Conservation (phyloP, 2,113 vertebrate species). For the Irena cyanogastra region DNA sequence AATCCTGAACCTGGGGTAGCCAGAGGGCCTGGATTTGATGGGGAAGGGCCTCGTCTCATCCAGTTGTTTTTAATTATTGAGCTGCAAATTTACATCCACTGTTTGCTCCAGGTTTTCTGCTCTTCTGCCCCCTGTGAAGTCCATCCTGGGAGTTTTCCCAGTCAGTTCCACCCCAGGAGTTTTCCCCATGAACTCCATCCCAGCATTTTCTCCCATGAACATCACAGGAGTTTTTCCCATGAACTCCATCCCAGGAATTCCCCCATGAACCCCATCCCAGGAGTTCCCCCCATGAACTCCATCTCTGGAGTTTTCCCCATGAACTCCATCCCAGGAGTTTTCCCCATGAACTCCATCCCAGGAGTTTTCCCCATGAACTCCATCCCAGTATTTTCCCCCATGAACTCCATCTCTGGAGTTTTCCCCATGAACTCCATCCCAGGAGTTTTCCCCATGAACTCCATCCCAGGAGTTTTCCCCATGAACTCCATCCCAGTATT, state of each 20-base stretch:
- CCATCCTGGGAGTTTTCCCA: fast-evolving
- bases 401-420: neutral
- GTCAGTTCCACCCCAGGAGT: fast-evolving
- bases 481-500: neutral
- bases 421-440: neutral
- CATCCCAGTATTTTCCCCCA: neutral
- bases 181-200: neutral
- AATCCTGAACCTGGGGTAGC: neutral
- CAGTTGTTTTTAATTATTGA: neutral
- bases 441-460: fast-evolving
- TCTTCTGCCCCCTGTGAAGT: neutral
- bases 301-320: fast-evolving
- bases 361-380: neutral
- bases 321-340: fast-evolving
- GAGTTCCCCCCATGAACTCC: neutral
- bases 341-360: fast-evolving
- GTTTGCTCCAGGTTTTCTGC: neutral
- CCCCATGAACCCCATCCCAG: fast-evolving
- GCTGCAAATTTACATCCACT: neutral
- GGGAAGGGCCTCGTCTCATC: neutral
- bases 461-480: fast-evolving
- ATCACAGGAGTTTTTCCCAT: fast-evolving
- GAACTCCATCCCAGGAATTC: fast-evolving
- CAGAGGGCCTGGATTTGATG: neutral
- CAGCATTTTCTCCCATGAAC: fast-evolving